These are phyloP conservation scores for Neodontobutis hainanensis DNA, from an alignment of 2,113 vertebrate species.

Conservation along the genomic window DNA sequence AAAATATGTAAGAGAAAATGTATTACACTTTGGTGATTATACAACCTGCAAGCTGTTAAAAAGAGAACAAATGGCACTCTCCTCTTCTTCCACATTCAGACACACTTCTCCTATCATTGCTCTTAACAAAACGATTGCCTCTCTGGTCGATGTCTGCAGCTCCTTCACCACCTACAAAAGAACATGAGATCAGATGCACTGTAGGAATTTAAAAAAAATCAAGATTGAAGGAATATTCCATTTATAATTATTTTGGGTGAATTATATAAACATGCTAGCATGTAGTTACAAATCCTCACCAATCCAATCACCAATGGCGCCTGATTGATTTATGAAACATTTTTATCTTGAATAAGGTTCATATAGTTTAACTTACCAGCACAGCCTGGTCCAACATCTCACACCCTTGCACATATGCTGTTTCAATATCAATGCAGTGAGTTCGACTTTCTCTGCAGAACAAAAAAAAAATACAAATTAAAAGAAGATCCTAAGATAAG, in stretches of 20 bases:
- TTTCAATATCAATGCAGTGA: conserved; percentile 95
- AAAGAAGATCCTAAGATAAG: not conserved
- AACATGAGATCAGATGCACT: not conserved
- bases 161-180: conserved; percentile 88
- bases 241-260: too few relatives aligned
- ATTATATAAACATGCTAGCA: too few relatives aligned
- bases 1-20: not conserved
- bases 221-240: too few relatives aligned
- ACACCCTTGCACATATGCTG: conserved; percentile 90
- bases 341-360: conserved; percentile 4
- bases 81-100: conserved; percentile 88
- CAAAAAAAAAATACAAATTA: conserved; percentile 2
- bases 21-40: not conserved
- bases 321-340: conserved; percentile 24
- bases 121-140: conserved; percentile 89
- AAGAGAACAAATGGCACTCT: conserved; percentile 87
- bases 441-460: conserved; percentile 86
- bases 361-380: conserved; percentile 76
- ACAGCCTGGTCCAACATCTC: conserved; percentile 93
- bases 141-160: conserved; percentile 87
- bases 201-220: not conserved
- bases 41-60: conserved; percentile 89
- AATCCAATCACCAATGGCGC: not conserved
- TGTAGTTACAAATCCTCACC: not conserved
- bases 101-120: conserved; percentile 92